Evolutionary conservation across 1,140 invertebrate genomes (phyloP), one percentile per base, ranked within the genome.

Genomic region (Drosophila orosa): DNA sequence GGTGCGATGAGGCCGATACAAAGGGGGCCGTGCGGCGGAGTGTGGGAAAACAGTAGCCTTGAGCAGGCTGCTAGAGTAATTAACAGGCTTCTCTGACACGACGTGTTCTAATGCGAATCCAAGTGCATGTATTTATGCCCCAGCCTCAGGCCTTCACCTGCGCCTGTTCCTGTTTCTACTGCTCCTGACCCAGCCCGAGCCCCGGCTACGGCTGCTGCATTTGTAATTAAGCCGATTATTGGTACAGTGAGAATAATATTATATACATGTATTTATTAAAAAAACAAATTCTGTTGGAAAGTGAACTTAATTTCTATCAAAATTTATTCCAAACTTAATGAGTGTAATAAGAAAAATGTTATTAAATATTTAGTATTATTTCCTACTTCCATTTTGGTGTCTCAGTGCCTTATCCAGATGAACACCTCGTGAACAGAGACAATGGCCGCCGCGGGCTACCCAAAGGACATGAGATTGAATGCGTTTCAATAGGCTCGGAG

Each of bases 141-240:
- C 2, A 27, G 45, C 67, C 67, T 39, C 2, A 8, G 52, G 67
- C 22, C 4, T 27, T 57, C 33, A 35, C 33, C 65, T 33, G 65
- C 27, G 17, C 15, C 33, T n/a, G 31, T 33, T 31, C 25, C 31
- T n/a, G 25, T 25, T 24, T 9, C 24, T n/a, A 17, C 24, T 33
- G 47, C 19, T 13, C 29, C 19, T 8, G 42, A 3, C n/a, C 12
- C 17, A 12, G 24, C 4, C n/a, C 25, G 10, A 7, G 10, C 17
- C 24, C 10, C 17, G 12, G 3, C 27, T 15, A 31, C 39, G 39
- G 62, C 52, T 65, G 63, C 59, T 87, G 80, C 83, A 83, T 79
- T 83, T 59, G 71, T 45, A 86, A 87, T 86, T 83, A 87, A 82
- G 84, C 75, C 39, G 79, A 71, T 87, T 86, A 87, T 83, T 60